A percentile compares a stretch with the other conserved stretches of the same genome.
These are phyloP conservation scores for Globodera rostochiensis DNA, from an alignment of 1,140 invertebrate species.

Conservation along the genomic window DNA sequence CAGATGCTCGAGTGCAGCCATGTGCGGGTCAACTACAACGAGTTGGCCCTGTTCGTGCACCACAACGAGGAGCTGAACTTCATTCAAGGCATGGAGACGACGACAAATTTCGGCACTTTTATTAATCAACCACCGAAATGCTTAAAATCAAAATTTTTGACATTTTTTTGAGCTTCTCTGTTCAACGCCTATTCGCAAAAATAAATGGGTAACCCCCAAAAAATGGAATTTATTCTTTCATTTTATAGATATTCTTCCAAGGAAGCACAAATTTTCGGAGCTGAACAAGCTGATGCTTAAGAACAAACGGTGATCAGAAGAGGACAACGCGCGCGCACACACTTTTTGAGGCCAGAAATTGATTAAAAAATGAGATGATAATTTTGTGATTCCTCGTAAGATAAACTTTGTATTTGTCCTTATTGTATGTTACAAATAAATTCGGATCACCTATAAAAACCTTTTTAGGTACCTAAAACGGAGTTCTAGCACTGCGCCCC, in stretches of 20 bases:
- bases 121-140: background rate
- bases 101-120: background rate
- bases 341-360: too few relatives aligned
- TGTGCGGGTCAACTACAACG: constrained; percentile 15
- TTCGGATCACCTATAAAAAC: too few relatives aligned
- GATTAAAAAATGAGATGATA: too few relatives aligned
- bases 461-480: too few relatives aligned
- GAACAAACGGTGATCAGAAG: background rate
- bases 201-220: background rate
- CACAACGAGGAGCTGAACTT: constrained; percentile 28
- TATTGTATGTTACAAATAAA: too few relatives aligned
- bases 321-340: too few relatives aligned
- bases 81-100: constrained; percentile 24
- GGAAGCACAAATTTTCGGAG: constrained; percentile 29
- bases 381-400: too few relatives aligned
- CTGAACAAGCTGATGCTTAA: constrained; percentile 26
- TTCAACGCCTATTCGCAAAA: too few relatives aligned
- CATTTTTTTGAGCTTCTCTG: background rate
- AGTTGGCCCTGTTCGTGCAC: constrained; percentile 28
- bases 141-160: too few relatives aligned
- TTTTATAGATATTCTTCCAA: constrained; percentile 33
- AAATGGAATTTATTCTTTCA: background rate
- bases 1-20: constrained; percentile 1
- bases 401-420: too few relatives aligned
- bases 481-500: too few relatives aligned